These are phyloP conservation scores for Coregonus suidteri DNA, from an alignment of 2,797 vertebrate genomes.

Conservation along the genomic window DNA sequence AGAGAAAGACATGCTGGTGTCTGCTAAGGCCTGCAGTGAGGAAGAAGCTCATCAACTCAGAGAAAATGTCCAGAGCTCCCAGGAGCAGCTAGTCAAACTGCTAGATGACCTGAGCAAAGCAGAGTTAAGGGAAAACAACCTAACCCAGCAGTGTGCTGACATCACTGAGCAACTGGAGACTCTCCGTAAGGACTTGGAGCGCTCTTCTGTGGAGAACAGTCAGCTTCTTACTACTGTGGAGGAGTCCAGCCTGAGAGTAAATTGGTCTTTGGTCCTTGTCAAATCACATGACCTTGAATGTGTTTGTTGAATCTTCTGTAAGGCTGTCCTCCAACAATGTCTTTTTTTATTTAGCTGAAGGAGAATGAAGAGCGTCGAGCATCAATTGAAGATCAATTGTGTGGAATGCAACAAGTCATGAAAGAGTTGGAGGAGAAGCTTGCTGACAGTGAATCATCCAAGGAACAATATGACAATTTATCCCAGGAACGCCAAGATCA, in stretches of 20 bases:
- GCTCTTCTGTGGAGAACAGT: slow-evolving; percentile 53
- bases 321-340: neutral
- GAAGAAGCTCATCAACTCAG: slow-evolving; percentile 60
- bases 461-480: slow-evolving; percentile 43
- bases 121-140: slow-evolving; percentile 38
- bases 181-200: slow-evolving; percentile 59
- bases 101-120: slow-evolving; percentile 36
- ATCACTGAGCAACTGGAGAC: slow-evolving; percentile 40
- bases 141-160: slow-evolving; percentile 37
- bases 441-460: slow-evolving; percentile 41
- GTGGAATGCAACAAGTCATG: slow-evolving; percentile 35
- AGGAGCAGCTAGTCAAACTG: slow-evolving; percentile 46
- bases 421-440: slow-evolving; percentile 51
- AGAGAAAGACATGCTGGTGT: slow-evolving; percentile 50
- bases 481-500: slow-evolving; percentile 46
- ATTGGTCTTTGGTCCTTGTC: slow-evolving; percentile 25
- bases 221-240: slow-evolving; percentile 55
- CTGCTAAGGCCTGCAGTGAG: slow-evolving; percentile 61
- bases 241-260: slow-evolving; percentile 66
- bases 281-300: neutral
- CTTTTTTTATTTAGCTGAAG: slow-evolving; percentile 36
- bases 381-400: slow-evolving; percentile 31
- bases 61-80: slow-evolving; percentile 53
- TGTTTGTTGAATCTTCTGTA: neutral
- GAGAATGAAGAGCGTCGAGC: slow-evolving; percentile 20